phyloP scores from a whole-genome alignment of 2,113 vertebrate species.

The Corythornis cristatus region DNA sequence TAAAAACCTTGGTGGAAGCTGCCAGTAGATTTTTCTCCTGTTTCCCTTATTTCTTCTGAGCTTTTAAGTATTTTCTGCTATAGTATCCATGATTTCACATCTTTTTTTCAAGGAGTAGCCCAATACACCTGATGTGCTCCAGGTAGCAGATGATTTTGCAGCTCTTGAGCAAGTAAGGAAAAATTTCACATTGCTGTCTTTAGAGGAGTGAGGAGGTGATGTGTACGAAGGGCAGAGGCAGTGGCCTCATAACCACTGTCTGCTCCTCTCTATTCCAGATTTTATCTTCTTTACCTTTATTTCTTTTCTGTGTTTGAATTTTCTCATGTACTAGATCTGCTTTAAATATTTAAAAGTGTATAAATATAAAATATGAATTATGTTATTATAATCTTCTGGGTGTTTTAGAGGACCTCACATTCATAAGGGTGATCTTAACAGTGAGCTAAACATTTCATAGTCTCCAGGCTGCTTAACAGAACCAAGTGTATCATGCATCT shows the following conservation, averaged over 20 bases:
- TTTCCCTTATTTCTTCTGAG: background rate
- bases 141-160: background rate
- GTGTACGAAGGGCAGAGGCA: background rate
- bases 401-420: background rate
- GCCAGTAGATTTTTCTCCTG: background rate
- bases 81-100: background rate
- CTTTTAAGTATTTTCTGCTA: background rate
- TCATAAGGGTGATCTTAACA: background rate
- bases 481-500: background rate
- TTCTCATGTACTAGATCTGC: background rate
- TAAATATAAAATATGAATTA: background rate
- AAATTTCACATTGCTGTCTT: background rate
- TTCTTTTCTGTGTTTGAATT: background rate
- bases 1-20: background rate
- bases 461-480: background rate
- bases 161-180: background rate
- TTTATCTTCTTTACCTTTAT: background rate
- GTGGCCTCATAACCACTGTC: background rate
- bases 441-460: background rate
- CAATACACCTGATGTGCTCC: background rate
- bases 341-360: background rate
- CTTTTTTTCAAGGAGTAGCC: background rate
- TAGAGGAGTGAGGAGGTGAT: background rate
- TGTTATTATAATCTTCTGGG: background rate
- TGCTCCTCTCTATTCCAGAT: background rate